A percentile compares a stretch with the other conserved stretches of the same genome.
phyloP scores from a whole-genome alignment of 2,113 vertebrate genomes.

The Hemiscyllium ocellatum region DNA sequence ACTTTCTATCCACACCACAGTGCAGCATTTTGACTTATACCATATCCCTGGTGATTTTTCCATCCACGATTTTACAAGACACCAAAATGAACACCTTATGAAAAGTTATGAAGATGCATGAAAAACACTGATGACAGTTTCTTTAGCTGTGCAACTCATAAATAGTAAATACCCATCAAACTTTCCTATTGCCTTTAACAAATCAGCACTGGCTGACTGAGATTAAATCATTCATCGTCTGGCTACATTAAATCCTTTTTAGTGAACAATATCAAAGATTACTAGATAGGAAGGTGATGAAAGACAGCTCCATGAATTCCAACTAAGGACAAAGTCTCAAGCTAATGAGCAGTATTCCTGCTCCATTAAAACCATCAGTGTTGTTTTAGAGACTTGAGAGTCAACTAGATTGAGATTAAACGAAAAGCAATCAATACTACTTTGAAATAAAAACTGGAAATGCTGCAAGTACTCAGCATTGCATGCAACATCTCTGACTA shows the following conservation, averaged over 20 bases:
- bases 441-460: not conserved
- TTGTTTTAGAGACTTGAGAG: not conserved
- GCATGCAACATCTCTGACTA: not conserved
- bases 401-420: not conserved
- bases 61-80: not conserved
- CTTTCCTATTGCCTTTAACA: not conserved
- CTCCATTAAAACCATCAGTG: not conserved
- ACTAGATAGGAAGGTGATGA: not conserved
- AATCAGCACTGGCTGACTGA: not conserved
- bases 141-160: not conserved
- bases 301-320: not conserved
- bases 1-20: not conserved
- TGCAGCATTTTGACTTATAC: not conserved
- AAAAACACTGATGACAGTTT: not conserved
- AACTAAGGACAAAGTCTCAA: not conserved
- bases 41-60: not conserved
- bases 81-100: not conserved
- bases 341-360: not conserved
- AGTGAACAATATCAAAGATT: not conserved
- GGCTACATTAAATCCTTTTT: not conserved
- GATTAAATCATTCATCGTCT: not conserved
- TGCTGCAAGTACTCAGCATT: not conserved
- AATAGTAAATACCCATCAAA: not conserved
- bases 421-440: not conserved
- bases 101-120: not conserved